Conservation (phyloP, 2,113 vertebrate species). For the Apodemus sylvaticus region DNA sequence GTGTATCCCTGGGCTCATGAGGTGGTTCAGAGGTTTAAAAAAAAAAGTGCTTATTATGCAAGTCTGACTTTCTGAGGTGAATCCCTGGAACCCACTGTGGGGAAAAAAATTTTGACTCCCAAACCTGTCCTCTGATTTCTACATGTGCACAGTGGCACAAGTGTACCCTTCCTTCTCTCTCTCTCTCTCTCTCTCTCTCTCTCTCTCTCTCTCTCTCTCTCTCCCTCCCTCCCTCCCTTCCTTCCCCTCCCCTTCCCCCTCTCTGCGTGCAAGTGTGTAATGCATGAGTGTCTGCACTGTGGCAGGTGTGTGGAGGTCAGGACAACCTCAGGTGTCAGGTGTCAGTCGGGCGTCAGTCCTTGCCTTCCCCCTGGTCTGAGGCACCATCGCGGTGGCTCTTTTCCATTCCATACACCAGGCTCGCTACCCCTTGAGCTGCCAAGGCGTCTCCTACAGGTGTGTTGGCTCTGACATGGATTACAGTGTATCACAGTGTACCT, state of each 20-base stretch:
- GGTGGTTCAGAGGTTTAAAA: not conserved
- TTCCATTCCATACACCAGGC: not conserved
- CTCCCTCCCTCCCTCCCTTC: no score
- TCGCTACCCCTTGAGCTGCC: not conserved
- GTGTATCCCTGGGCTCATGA: not conserved
- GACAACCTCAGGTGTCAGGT: not conserved
- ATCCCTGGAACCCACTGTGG: not conserved
- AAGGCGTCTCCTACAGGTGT: not conserved
- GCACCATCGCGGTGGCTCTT: not conserved
- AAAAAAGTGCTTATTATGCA: not conserved
- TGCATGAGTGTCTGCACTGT: not conserved
- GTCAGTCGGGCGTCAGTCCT: not conserved
- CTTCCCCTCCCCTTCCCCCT: no score
- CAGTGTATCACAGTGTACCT: no score
- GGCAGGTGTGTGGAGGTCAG: not conserved
- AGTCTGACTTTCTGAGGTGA: not conserved
- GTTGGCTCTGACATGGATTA: not conserved
- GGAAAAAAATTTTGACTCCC: not conserved
- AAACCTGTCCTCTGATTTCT: not conserved
- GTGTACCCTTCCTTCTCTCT: rapidly evolving
- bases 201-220: no score
- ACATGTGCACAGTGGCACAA: not conserved
- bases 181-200: no score
- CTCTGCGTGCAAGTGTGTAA: no score
- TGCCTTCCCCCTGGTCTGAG: not conserved